These are phyloP conservation scores for Tyto alba DNA, from an alignment of 2,113 vertebrate species.

Conservation along the genomic window DNA sequence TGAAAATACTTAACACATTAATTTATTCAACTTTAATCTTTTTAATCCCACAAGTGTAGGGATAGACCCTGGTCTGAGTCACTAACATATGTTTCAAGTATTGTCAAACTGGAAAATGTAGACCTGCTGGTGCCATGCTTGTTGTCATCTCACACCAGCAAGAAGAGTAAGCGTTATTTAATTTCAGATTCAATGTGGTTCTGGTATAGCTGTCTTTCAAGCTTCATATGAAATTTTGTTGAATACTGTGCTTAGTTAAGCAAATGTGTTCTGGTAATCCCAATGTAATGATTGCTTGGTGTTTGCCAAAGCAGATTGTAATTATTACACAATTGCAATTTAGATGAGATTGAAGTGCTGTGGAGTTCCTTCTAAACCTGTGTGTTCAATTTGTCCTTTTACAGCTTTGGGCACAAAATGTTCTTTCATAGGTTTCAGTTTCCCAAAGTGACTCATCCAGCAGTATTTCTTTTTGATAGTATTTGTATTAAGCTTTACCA, in stretches of 20 bases:
- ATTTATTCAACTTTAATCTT: background rate
- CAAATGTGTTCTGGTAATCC: background rate
- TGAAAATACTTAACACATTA: background rate
- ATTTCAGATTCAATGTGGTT: accelerated
- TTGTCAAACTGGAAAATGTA: background rate
- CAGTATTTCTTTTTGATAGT: background rate
- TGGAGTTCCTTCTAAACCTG: background rate
- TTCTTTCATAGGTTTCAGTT: background rate
- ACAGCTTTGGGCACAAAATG: background rate
- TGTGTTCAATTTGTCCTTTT: background rate
- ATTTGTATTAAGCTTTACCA: background rate
- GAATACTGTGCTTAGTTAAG: background rate
- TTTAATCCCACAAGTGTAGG: background rate
- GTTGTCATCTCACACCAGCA: background rate
- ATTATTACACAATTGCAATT: background rate
- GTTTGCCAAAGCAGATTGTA: background rate
- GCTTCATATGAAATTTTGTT: background rate
- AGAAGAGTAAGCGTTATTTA: background rate
- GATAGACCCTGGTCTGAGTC: background rate
- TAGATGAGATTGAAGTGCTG: background rate
- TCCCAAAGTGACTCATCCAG: background rate
- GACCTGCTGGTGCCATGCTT: background rate
- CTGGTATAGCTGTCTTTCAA: background rate
- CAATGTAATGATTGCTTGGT: background rate
- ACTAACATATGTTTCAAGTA: background rate